Conservation (phyloP, 2,888 invertebrate species). For the Hedya salicella region DNA sequence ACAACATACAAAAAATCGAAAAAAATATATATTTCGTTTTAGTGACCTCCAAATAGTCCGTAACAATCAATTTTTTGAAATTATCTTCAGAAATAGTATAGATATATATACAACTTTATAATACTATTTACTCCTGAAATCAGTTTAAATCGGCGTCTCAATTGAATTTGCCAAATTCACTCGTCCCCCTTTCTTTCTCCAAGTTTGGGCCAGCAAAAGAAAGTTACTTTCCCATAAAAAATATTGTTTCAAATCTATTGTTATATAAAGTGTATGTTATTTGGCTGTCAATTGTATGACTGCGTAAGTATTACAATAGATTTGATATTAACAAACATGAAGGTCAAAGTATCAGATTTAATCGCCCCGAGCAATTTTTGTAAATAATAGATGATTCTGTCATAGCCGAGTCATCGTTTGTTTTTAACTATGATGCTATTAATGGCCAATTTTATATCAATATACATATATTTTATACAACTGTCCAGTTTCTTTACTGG, state of each 20-base stretch:
- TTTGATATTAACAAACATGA: constrained; percentile 10
- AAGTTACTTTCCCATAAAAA: constrained; percentile 34
- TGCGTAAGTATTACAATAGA: constrained; percentile 3
- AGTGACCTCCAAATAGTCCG: too few relatives aligned
- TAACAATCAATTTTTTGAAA: too few relatives aligned
- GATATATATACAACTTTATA: too few relatives aligned
- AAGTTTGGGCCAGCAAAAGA: constrained; percentile 27
- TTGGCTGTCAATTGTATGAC: not conserved
- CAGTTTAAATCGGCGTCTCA: too few relatives aligned
- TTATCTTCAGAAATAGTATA: too few relatives aligned
- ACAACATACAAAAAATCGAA: too few relatives aligned
- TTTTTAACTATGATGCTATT: constrained; percentile 25
- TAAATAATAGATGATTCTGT: constrained; percentile 18
- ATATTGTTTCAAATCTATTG: constrained; percentile 26
- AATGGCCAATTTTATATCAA: not conserved
- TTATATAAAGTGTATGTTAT: constrained; percentile 9
- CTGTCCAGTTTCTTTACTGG: not conserved
- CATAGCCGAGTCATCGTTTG: constrained; percentile 26
- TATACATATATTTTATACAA: not conserved
- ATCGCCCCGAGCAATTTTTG: constrained; percentile 12
- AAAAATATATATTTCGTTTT: too few relatives aligned
- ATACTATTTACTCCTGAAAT: too few relatives aligned
- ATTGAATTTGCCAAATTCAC: not conserved
- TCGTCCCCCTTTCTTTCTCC: constrained; percentile 29
- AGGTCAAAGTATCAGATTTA: constrained; percentile 11